These are phyloP conservation scores for Trematomus loennbergii DNA, from an alignment of 2,113 vertebrate species.

Conservation along the genomic window DNA sequence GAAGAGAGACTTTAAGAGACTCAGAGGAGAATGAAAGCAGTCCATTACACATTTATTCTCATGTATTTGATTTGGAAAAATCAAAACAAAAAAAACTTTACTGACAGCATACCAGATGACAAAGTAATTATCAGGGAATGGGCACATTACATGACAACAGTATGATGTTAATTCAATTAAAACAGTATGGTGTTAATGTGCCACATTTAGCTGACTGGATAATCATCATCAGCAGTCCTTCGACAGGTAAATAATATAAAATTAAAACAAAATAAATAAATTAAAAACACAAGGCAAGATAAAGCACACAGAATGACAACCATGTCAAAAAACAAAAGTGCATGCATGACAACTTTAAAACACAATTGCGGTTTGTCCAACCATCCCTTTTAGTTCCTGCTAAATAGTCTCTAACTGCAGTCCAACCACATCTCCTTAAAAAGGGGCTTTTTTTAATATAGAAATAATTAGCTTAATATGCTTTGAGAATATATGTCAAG, in stretches of 20 bases:
- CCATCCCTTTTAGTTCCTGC: too few relatives aligned
- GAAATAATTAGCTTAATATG: not conserved
- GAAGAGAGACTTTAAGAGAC: conserved; percentile 1
- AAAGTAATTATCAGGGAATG: not conserved
- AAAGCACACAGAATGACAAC: too few relatives aligned
- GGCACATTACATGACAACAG: not conserved
- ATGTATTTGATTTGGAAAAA: not conserved
- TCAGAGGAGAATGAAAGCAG: not conserved
- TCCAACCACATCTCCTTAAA: too few relatives aligned
- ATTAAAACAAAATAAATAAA: not conserved
- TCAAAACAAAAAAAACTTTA: too few relatives aligned
- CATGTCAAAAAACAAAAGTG: too few relatives aligned
- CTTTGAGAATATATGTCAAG: not conserved
- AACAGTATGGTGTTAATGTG: not conserved
- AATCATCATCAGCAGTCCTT: not conserved
- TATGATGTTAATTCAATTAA: not conserved
- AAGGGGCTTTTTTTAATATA: too few relatives aligned
- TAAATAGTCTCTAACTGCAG: too few relatives aligned
- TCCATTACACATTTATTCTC: not conserved
- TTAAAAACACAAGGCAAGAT: too few relatives aligned
- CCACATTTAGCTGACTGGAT: not conserved
- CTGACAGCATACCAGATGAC: not conserved
- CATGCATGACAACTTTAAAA: too few relatives aligned
- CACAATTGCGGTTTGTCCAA: too few relatives aligned
- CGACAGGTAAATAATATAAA: not conserved